Evolutionary conservation across 2,888 invertebrate species (phyloP), one percentile per base, ranked within the genome.

Genomic region (Drosophila stalkeri): DNA sequence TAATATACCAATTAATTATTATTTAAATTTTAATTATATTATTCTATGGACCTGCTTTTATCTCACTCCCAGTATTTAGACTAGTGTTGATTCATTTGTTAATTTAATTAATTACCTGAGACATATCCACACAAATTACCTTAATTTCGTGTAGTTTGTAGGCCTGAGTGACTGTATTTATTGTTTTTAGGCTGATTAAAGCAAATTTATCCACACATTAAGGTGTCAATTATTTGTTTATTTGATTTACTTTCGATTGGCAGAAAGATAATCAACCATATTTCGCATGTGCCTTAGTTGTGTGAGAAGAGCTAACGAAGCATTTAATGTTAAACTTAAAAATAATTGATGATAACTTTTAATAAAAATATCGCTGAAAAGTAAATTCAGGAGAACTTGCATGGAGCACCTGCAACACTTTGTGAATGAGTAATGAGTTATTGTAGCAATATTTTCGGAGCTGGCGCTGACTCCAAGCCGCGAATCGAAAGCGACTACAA

Each of bases 241-340:
- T 72, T 72, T 56, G 14, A 52, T 35, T 12, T 52, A 8, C 5
- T 71, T 39, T 33, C 27, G 41, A 31, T 62, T 33, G 37, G 37
- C 57, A 43, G 18, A 16, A 55, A 47, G 65, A 37, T 20, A 66
- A 46, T 60, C 52, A 43, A 65, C 49, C 55, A 64, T 51, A 52
- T 37, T 59, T 67, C 61, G 55, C 69, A 77, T 60, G 79, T 79
- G 79, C 79, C 79, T 79, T 79, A 81, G 23, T 23, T 62, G 61
- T 62, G 72, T n/a, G 54, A 63, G 41, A 27, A 64, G 39, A 47
- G 39, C 60, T 44, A 60, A 54, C 51, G 18, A 49, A 71, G 75
- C 80, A 77, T 77, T 76, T 64, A 67, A 64, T 64, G 62, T 77
- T 63, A 46, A 72, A 52, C 46, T 47, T 63, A 63, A 49, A 51